Percentiles rank a stretch among this genome's conserved stretches.
phyloP scores from a whole-genome alignment of 2,797 vertebrate species.

The Sebastes oblongus region DNA sequence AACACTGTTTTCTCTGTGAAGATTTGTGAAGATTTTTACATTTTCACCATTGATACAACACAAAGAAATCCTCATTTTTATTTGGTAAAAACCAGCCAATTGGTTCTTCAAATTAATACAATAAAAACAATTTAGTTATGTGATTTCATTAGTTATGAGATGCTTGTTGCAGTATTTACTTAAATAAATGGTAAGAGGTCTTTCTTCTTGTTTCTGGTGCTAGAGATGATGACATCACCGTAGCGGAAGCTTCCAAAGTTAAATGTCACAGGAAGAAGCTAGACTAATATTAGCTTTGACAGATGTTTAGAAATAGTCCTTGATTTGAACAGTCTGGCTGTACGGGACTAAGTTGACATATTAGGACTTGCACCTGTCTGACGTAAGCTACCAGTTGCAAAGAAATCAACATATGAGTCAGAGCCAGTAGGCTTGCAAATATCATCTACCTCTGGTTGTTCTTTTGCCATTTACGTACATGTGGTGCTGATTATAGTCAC shows the following conservation, averaged over 20 bases:
- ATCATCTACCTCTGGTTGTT: not conserved
- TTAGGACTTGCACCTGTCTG: not conserved
- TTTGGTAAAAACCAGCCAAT: not conserved
- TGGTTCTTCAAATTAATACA: not conserved
- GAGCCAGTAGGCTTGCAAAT: not conserved
- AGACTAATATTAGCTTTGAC: conserved; percentile 2
- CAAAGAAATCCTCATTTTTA: not conserved
- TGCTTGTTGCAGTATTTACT: not conserved
- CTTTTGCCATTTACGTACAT: not conserved
- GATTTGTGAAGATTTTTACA: not conserved
- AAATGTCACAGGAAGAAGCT: not conserved
- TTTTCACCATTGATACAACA: not conserved
- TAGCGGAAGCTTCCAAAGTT: not conserved
- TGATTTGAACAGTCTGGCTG: not conserved
- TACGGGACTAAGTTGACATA: not conserved
- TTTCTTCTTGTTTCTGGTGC: not conserved
- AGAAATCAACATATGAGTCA: not conserved
- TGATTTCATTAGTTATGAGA: not conserved
- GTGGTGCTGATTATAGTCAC: not conserved
- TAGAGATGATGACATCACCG: not conserved
- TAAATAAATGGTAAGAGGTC: not conserved
- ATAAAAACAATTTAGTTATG: not conserved
- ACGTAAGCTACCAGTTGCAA: not conserved
- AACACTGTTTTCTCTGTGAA: not conserved
- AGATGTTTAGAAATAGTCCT: not conserved